Base-by-base conservation (phyloP, 1,140 invertebrate species). In the Tetragnatha versicolor region DNA sequence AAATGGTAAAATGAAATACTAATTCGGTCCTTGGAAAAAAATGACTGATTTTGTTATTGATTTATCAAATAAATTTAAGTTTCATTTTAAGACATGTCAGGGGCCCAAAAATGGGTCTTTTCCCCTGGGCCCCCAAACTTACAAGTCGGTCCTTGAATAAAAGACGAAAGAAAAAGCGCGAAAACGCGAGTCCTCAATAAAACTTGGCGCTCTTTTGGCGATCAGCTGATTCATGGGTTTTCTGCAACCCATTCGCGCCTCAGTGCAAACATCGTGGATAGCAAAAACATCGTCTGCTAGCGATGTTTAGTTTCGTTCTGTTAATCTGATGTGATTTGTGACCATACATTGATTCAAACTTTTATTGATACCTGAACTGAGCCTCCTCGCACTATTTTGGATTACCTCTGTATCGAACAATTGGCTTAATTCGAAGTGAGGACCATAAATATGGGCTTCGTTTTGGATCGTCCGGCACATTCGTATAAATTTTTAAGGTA, bases 301-400 rank as follows among this genome's bases (percentile, higher is more conserved):
- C 68, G 47, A 70, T 70, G 68, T 70, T 70, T 39, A 27, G 39
- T 49, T 55, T 37, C 31, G 39, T 70, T 55, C 31, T 27, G 53
- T 70, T 70, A n/a, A n/a, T n/a, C 29, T 37, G 68, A 70, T 17
- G 33, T 70, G 66, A 70, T 70, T 70, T 70, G 68, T 70, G 68
- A 70, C 22, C n/a, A n/a, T n/a, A n/a, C n/a, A n/a, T n/a, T n/a
- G n/a, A n/a, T n/a, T n/a, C n/a, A n/a, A n/a, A 51, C 17, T 70
- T 51, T 53, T 22, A 39, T 5, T 27, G 10, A 35, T 55, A 25
- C n/a, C 33, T 14, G n/a, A n/a, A n/a, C 3, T 22, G 61, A 37
- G 31, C 35, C 37, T 25, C 22, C 17, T 20, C 4, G 9, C 9
- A 42, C 33, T 29, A n/a, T n/a, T 37, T 70, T 70, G 68, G 68